Percentiles rank a stretch among this genome's conserved stretches.
Conservation (phyloP, 2,797 vertebrate species). For the Poeciliopsis presidionis region DNA sequence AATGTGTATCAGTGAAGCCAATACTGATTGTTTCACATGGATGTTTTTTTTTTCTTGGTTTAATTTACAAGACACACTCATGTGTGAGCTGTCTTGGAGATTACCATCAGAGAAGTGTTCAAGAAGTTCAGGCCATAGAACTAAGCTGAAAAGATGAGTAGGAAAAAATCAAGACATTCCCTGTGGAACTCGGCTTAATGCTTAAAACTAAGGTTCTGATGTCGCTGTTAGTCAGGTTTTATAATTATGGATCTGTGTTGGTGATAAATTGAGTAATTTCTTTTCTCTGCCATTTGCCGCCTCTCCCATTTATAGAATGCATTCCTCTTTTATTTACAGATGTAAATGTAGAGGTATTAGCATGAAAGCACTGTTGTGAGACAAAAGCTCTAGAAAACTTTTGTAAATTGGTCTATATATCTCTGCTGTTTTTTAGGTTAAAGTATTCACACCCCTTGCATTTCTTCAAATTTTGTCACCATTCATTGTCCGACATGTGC, state of each 20-base stretch:
- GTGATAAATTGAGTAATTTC: neutral
- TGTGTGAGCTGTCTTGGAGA: neutral
- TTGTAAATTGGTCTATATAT: neutral
- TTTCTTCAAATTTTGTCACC: neutral
- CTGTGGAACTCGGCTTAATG: constrained; percentile 1
- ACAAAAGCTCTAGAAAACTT: neutral
- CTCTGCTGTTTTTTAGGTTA: neutral
- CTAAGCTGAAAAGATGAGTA: neutral
- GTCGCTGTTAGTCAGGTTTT: neutral
- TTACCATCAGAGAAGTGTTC: neutral
- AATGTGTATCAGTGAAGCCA: constrained; percentile 3
- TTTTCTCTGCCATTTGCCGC: neutral
- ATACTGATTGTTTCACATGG: neutral
- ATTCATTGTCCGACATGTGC: no score
- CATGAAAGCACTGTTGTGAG: neutral
- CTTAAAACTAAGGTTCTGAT: neutral
- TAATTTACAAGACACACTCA: neutral
- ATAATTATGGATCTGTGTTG: neutral
- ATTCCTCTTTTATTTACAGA: neutral
- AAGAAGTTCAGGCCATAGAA: neutral
- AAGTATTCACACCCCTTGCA: neutral
- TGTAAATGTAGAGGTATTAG: neutral
- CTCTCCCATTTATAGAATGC: neutral
- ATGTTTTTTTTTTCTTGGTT: neutral
- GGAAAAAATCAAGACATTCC: constrained; percentile 14